Percentiles rank a stretch among this genome's conserved stretches.
phyloP scores from a whole-genome alignment of 2,888 invertebrate species.

The Chymomyza amoena region DNA sequence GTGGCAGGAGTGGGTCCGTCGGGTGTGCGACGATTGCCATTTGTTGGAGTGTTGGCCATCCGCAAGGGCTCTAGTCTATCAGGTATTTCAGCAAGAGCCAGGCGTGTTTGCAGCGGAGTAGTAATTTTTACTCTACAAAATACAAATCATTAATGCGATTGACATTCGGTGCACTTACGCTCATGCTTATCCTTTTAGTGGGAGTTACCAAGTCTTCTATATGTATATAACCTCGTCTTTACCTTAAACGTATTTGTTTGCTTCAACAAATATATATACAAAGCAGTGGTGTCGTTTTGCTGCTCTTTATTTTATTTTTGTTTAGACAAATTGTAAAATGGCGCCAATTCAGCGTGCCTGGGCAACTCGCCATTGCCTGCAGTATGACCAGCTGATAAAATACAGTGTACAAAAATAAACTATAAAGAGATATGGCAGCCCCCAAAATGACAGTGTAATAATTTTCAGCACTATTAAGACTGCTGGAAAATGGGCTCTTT shows the following conservation, averaged over 20 bases:
- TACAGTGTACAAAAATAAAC: too few relatives aligned
- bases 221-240: too few relatives aligned
- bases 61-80: constrained; percentile 80
- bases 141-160: constrained; percentile 3
- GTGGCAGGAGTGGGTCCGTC: constrained; percentile 71
- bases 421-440: neutral
- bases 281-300: neutral
- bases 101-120: constrained; percentile 79
- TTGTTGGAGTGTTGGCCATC: constrained; percentile 76
- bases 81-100: constrained; percentile 83
- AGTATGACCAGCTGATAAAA: neutral
- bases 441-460: neutral
- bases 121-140: constrained; percentile 49
- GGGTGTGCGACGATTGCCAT: constrained; percentile 62
- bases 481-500: neutral
- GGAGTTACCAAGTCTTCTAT: neutral
- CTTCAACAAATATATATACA: neutral
- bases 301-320: constrained; percentile 52
- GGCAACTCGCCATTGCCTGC: neutral
- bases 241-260: neutral
- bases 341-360: constrained; percentile 48
- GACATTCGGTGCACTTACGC: constrained; percentile 18
- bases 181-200: constrained; percentile 30
- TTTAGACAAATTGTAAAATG: constrained; percentile 49
- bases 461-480: neutral